Conservation (phyloP, 2,113 vertebrate species). For the Butorides virescens region DNA sequence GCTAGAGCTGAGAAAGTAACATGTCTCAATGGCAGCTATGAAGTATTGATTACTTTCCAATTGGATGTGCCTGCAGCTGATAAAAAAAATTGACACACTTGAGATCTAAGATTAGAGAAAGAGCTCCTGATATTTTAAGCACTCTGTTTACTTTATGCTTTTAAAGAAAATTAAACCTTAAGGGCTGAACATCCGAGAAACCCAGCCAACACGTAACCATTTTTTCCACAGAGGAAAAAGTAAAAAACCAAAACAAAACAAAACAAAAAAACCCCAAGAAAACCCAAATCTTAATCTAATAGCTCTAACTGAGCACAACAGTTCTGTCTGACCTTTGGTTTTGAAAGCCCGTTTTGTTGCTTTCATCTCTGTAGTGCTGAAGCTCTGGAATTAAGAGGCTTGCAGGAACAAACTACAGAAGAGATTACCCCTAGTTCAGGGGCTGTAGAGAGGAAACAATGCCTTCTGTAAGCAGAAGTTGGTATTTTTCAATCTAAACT, state of each 20-base stretch:
- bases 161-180: slow-evolving; percentile 37
- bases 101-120: slow-evolving; percentile 38
- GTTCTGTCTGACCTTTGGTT: not conserved
- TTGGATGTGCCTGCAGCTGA: not conserved
- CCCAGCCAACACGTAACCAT: not conserved
- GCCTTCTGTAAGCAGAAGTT: not conserved
- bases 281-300: not conserved
- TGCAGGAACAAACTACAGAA: not conserved
- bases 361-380: not conserved
- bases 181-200: not conserved
- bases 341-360: not conserved
- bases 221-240: not conserved
- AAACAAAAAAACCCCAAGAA: not conserved
- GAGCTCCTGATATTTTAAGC: slow-evolving; percentile 42
- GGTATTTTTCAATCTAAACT: not conserved
- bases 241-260: too few species aligned
- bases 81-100: slow-evolving; percentile 8
- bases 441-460: not conserved
- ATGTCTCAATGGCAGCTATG: not conserved
- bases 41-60: slow-evolving; percentile 13
- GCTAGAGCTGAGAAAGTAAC: not conserved
- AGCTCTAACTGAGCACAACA: not conserved
- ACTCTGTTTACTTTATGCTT: slow-evolving; percentile 22
- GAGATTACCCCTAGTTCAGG: not conserved
- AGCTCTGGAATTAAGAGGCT: not conserved